Base-by-base conservation (phyloP, 2,113 vertebrate species). In the Oreamnos americanus region DNA sequence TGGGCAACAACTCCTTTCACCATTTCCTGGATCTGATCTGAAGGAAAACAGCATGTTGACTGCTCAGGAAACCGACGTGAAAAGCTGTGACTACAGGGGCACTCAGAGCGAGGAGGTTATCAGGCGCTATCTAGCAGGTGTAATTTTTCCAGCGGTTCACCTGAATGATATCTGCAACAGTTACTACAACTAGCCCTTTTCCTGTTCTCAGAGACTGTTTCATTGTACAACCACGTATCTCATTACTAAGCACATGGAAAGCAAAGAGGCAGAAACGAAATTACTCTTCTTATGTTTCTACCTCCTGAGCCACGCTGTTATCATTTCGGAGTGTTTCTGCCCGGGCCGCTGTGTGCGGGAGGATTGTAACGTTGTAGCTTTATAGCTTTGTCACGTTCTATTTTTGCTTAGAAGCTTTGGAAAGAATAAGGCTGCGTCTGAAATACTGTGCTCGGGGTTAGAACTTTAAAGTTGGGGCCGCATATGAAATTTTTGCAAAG, bases 1-100 rank as follows among this genome's bases (percentile, higher is more conserved):
- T 0, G 43, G 0, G 23, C 30, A 7, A 0, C 81, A 7, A 0
- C 0, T 14, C 7, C 6, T 13, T 15, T 2, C 25, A 25, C 16
- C 14, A 2, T 43, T 60, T 81, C 58, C 58, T 55, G 36, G 1
- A 5, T 30, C 55, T n/a, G 49, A 51, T 26, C 19, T 13, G 55
- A 62, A 49, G 86, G 15, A 33, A 30, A 43, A 19, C 1, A 12
- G 14, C 4, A 0, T 0, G 43, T 26, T 53, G 51, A 21, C 39
- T 5, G 17, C n/a, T 51, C 47, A 58, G 71, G 85, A 87, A 62
- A 60, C 33, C 4, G 51, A 43, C 7, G 19, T 13, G 30, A 39
- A n/a, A 33, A 86, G 53, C 1, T 19, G 14, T 21, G 17, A 8
- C 5, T 1, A 1, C 0, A 1, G 84, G 62, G 53, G 7, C 12